phyloP scores from a whole-genome alignment of 2,888 invertebrate species.

The Globia sparganii region DNA sequence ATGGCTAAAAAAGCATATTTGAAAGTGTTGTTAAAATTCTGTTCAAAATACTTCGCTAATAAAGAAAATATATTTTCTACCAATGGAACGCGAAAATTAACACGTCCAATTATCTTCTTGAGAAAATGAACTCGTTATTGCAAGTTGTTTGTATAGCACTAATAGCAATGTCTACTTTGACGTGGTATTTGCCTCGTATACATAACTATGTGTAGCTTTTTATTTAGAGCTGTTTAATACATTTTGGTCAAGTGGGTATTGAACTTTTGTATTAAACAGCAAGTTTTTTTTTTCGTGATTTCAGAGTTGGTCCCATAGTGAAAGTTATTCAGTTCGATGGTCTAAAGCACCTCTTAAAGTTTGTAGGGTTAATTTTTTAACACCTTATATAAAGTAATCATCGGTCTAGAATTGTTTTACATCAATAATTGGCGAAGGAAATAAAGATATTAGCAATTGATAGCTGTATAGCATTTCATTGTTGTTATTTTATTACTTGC shows the following conservation, averaged over 20 bases:
- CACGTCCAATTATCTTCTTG: conserved; percentile 23
- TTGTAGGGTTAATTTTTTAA: too few species aligned
- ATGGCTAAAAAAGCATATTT: neutral
- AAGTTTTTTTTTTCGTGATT: too few species aligned
- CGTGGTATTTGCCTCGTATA: neutral
- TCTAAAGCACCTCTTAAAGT: too few species aligned
- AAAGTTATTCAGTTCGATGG: too few species aligned
- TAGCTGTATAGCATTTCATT: neutral
- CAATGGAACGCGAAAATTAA: conserved; percentile 32
- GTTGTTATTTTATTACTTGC: neutral
- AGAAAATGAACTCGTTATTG: conserved; percentile 24
- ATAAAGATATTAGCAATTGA: neutral
- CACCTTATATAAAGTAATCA: neutral
- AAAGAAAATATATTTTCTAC: conserved; percentile 18
- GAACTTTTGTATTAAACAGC: too few species aligned
- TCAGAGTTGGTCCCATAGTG: too few species aligned
- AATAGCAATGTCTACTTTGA: neutral
- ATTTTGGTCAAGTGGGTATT: too few species aligned
- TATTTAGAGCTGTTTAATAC: too few species aligned
- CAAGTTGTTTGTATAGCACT: conserved; percentile 15
- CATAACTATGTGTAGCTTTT: neutral
- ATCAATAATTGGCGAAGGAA: neutral
- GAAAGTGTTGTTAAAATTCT: conserved; percentile 20
- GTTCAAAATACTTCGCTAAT: conserved; percentile 31
- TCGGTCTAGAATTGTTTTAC: neutral